Conservation (phyloP, 2,113 vertebrate genomes). For the Stigmatopora nigra region DNA sequence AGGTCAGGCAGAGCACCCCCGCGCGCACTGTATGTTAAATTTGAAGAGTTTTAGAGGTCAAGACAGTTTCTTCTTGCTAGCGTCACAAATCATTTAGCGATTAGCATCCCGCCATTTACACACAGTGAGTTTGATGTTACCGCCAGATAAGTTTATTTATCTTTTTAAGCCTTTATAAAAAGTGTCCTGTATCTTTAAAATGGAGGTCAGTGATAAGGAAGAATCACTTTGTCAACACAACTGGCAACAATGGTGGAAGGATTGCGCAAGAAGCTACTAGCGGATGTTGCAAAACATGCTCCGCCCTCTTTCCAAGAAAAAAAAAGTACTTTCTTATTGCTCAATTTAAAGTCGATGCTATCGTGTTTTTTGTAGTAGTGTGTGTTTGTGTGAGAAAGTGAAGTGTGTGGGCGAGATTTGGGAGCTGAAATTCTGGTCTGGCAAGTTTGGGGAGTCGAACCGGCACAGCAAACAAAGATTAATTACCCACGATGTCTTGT, state of each 20-base stretch:
- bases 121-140: slow-evolving; percentile 20
- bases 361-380: too few species aligned
- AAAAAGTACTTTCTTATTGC: slow-evolving; percentile 19
- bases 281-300: slow-evolving; percentile 42
- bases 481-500: slow-evolving; percentile 25
- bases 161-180: slow-evolving; percentile 16
- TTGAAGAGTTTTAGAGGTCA: slow-evolving; percentile 38
- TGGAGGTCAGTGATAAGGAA: slow-evolving; percentile 42
- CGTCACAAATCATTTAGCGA: background rate
- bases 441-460: slow-evolving; percentile 49
- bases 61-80: slow-evolving; percentile 27
- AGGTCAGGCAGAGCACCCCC: too few species aligned
- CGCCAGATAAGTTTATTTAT: slow-evolving; percentile 22
- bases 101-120: slow-evolving; percentile 15
- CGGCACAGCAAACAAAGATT: slow-evolving; percentile 23
- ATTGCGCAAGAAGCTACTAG: slow-evolving; percentile 42
- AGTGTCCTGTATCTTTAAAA: slow-evolving; percentile 26
- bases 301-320: slow-evolving; percentile 37
- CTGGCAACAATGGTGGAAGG: slow-evolving; percentile 34
- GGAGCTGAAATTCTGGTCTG: slow-evolving; percentile 51
- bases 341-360: slow-evolving; percentile 14
- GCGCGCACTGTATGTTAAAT: background rate
- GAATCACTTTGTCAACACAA: slow-evolving; percentile 47
- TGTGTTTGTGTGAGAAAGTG: slow-evolving; percentile 27
- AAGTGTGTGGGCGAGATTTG: slow-evolving; percentile 25